A percentile compares a stretch with the other conserved stretches of the same genome.
phyloP scores from a whole-genome alignment of 35 echinoderm and acorn worm genomes.

The Ophiothrix spiculata region DNA sequence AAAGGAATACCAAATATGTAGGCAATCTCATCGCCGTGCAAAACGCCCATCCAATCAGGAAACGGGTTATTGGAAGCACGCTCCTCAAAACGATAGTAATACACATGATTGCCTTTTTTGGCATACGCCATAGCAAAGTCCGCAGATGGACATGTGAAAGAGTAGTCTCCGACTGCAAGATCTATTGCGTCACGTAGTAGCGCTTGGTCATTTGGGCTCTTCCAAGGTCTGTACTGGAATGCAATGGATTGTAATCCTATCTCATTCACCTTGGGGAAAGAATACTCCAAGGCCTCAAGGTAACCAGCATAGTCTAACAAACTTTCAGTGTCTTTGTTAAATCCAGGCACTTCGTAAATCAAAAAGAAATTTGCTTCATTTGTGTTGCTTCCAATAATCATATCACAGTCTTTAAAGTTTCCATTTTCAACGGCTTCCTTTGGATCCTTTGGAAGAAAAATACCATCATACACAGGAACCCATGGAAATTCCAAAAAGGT shows the following conservation, averaged over 20 bases:
- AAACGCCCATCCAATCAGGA: constrained; percentile 93
- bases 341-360: constrained; percentile 70
- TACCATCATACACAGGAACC: constrained; percentile 83
- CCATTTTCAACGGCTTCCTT: constrained; percentile 40
- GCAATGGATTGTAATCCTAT: constrained; percentile 74
- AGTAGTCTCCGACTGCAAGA: constrained; percentile 58
- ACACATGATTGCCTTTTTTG: constrained; percentile 54
- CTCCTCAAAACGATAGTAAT: constrained; percentile 78
- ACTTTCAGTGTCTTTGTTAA: constrained; percentile 49
- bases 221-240: constrained; percentile 86
- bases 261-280: constrained; percentile 63
- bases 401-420: constrained; percentile 52
- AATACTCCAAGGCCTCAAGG: constrained; percentile 32
- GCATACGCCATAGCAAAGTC: constrained; percentile 67
- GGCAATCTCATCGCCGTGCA: constrained; percentile 95
- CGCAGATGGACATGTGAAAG: constrained; percentile 66
- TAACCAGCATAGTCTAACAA: constrained; percentile 57
- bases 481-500: constrained; percentile 72
- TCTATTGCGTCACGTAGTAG: constrained; percentile 73
- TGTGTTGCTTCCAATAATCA: constrained; percentile 75
- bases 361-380: constrained; percentile 88
- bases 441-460: constrained; percentile 68
- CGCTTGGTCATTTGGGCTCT: constrained; percentile 47
- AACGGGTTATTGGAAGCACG: constrained; percentile 73
- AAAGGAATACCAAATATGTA: constrained; percentile 84